Base-by-base conservation (phyloP, 2,797 vertebrate species). In the Salmo trutta region DNA sequence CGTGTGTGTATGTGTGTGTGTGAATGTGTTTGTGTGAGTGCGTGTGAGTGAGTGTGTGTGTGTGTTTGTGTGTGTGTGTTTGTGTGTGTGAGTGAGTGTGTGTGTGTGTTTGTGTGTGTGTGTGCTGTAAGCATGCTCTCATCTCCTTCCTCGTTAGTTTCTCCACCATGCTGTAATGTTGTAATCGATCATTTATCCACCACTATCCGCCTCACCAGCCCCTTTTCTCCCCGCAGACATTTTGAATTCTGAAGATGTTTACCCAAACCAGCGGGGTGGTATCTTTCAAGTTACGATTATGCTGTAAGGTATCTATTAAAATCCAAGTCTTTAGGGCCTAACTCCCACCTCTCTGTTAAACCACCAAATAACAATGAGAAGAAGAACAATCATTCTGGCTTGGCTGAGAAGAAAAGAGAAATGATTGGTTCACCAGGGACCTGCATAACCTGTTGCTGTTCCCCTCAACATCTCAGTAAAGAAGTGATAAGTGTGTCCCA, bases 381-480 rank as follows among this genome's bases (percentile, higher is more conserved):
- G 24, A 70, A 56, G 27, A 69, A 68, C 65, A 16, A 33, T 12
- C 68, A 62, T 59, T 59, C 36, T 5, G 47, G 59, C 62, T 1
- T 56, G 75, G 75, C 74, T 14, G 36, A 65, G 56, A 17, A 12
- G 10, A 12, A 47, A 47, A 82, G 84, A 81, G 31, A 81, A 78
- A 88, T 83, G 81, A 86, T 84, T 74, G 78, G 81, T 82, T 85
- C 87, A 89, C 81, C 84, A 88, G 89, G 85, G 90, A 91, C 84
- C 84, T 83, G 16, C 31, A n/a, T 76, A 31, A 72, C 69, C 70
- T 72, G 71, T 67, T 67, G 59, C 41, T 47, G 41, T 16, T 52
- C 69, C 59, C 15, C 71, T 19, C 33, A 79, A 76, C 41, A 12
- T 52, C 52, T 75, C 51, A 12, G n/a, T 52, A n/a, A 80, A 87